A percentile compares a stretch with the other conserved stretches of the same genome.
These are phyloP conservation scores for Neolamprologus sp. DNA, from an alignment of 2,113 vertebrate species.

Conservation along the genomic window DNA sequence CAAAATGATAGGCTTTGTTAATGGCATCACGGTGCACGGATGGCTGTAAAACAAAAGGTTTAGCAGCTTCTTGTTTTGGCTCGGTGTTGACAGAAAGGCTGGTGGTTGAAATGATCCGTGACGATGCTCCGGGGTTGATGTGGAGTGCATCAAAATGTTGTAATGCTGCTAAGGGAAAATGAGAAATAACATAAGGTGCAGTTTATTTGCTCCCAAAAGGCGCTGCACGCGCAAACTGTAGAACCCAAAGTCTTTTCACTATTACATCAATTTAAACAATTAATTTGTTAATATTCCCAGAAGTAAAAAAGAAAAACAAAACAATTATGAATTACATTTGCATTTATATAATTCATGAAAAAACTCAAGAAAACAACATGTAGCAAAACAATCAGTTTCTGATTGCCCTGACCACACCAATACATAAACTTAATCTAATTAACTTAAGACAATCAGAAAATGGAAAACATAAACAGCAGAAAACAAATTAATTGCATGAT, in stretches of 20 bases:
- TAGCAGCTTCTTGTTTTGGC: constrained; percentile 17
- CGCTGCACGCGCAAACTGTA: background rate
- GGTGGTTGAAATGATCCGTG: constrained; percentile 10
- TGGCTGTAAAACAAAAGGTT: constrained; percentile 30
- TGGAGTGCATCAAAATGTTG: background rate
- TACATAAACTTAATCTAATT: background rate
- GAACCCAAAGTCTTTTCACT: background rate
- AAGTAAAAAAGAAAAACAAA: background rate
- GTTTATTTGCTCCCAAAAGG: background rate
- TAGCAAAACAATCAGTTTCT: background rate
- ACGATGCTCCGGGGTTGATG: background rate
- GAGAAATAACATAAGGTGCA: background rate
- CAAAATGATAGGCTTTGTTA: constrained; percentile 6
- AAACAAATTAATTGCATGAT: background rate
- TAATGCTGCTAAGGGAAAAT: background rate
- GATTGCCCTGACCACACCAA: background rate
- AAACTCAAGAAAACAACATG: background rate
- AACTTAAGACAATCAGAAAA: background rate
- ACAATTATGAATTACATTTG: background rate
- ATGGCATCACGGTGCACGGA: background rate
- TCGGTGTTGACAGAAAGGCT: background rate
- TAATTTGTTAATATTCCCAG: background rate
- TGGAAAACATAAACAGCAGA: background rate
- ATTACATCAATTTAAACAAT: background rate
- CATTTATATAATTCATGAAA: background rate